phyloP scores from a whole-genome alignment of 2,888 invertebrate species.

The Cactoblastis cactorum region DNA sequence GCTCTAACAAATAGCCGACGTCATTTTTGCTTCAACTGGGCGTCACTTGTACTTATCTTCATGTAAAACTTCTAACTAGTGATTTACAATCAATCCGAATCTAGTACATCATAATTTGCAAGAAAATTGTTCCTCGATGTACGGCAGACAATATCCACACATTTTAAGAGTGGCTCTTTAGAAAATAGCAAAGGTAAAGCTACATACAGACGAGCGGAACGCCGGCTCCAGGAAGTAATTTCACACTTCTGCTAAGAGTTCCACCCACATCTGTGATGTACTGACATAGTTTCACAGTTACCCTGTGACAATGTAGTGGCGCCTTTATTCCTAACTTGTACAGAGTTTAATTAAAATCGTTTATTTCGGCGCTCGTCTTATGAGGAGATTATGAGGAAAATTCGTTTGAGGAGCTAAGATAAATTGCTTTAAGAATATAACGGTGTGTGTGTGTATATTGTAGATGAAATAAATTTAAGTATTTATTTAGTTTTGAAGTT shows the following conservation, averaged over 20 bases:
- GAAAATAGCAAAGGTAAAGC: constrained; percentile 10
- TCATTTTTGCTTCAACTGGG: no score
- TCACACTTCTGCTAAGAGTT: constrained; percentile 4
- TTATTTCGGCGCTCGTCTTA: constrained; percentile 27
- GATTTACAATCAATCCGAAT: no score
- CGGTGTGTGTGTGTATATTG: constrained; percentile 26
- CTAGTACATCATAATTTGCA: no score
- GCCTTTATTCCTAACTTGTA: constrained; percentile 14
- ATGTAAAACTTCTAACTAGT: no score
- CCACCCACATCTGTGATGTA: not conserved
- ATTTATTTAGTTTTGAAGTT: no score
- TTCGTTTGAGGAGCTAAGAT: constrained; percentile 41
- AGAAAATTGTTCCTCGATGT: no score
- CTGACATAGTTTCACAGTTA: constrained; percentile 14
- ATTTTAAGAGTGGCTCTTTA: not conserved
- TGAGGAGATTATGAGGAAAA: constrained; percentile 34
- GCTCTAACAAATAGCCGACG: no score
- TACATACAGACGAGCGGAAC: not conserved
- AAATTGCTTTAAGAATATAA: not conserved
- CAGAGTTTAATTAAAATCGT: constrained; percentile 42
- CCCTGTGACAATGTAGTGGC: constrained; percentile 19
- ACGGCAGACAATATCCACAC: no score
- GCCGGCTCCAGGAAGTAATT: constrained; percentile 12
- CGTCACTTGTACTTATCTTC: no score
- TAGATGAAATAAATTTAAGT: not conserved